A percentile compares a stretch with the other conserved stretches of the same genome.
Evolutionary conservation across 2,113 vertebrate genomes (phyloP).

Genomic region (Eulemur macaco): DNA sequence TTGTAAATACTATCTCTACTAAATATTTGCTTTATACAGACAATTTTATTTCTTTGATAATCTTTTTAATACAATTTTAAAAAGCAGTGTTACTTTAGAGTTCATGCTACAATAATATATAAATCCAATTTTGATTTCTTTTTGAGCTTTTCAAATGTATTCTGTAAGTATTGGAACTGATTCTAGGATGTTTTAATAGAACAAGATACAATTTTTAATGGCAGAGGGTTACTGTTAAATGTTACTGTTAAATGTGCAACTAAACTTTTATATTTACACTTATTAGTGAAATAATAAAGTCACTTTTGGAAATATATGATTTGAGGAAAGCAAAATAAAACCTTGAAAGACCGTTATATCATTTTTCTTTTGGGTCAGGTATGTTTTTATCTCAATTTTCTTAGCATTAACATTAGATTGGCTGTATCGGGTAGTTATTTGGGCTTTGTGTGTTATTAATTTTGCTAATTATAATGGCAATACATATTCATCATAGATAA

Average conservation of each 20-base stretch:
- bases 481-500: not conserved
- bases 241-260: not conserved
- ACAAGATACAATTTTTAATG: not conserved
- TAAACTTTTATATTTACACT: not conserved
- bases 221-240: not conserved
- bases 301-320: not conserved
- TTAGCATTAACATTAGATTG: not conserved
- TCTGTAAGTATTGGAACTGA: constrained; percentile 1
- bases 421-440: not conserved
- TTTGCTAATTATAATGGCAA: not conserved
- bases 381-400: not conserved
- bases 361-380: not conserved
- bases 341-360: not conserved
- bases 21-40: not conserved
- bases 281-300: not conserved
- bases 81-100: not conserved
- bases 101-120: not conserved
- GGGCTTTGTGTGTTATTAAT: not conserved
- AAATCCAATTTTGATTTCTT: not conserved
- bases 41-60: not conserved
- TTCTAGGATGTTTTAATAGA: not conserved
- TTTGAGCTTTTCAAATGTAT: not conserved
- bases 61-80: not conserved
- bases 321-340: not conserved
- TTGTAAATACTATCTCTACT: not conserved